A percentile compares a stretch with the other conserved stretches of the same genome.
Evolutionary conservation across 2,888 invertebrate species (phyloP).

Genomic region (Aproaerema taeniolella): DNA sequence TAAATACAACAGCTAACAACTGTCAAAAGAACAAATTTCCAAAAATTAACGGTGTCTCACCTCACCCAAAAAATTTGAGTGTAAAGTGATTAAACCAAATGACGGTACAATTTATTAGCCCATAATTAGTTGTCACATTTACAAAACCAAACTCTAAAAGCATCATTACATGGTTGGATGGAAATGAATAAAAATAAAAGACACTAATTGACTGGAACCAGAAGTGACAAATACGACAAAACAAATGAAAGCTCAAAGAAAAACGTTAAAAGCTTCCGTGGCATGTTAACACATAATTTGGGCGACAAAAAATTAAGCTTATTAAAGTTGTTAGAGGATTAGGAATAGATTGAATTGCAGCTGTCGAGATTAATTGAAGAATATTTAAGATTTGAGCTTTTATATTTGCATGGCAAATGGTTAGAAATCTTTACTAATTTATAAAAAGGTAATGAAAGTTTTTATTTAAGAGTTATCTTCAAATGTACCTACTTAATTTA

Average conservation of each 20-base stretch:
- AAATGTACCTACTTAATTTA: no score
- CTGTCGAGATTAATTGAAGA: no score
- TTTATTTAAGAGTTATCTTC: no score
- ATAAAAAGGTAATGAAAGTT: no score
- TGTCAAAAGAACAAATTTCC: neutral
- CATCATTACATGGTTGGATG: slow-evolving; percentile 34
- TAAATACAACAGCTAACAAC: no score
- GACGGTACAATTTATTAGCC: slow-evolving; percentile 22
- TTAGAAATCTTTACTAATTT: no score
- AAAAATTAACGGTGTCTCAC: neutral
- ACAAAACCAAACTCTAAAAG: slow-evolving; percentile 29
- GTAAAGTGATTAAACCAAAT: no score
- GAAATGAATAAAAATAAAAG: slow-evolving; percentile 33
- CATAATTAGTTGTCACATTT: slow-evolving; percentile 32
- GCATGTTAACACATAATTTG: slow-evolving; percentile 25
- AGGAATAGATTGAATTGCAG: no score
- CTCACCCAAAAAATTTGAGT: neutral
- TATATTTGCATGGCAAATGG: no score
- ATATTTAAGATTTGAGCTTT: no score
- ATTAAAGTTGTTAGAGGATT: neutral
- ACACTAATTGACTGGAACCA: slow-evolving; percentile 37
- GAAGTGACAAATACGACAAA: slow-evolving; percentile 36
- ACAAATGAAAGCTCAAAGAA: slow-evolving; percentile 25
- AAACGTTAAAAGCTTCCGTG: slow-evolving; percentile 24
- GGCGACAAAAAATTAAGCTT: slow-evolving; percentile 12